Percentiles rank a stretch among this genome's conserved stretches.
Conservation (phyloP, 2,888 invertebrate genomes). For the Apomyelois bistriatella region DNA sequence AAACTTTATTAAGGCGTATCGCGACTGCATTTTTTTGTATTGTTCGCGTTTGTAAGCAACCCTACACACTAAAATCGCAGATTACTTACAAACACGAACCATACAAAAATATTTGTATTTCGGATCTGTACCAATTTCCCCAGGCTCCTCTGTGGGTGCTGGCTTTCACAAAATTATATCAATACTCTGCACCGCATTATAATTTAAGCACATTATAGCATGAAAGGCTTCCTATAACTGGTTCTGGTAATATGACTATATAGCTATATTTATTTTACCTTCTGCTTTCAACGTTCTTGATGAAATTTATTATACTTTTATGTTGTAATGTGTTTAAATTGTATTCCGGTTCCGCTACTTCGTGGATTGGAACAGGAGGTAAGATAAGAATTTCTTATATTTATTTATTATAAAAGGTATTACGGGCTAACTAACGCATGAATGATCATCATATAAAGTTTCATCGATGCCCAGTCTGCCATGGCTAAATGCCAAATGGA, state of each 20-base stretch:
- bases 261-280: conserved; percentile 3
- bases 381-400: conserved; percentile 28
- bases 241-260: not conserved
- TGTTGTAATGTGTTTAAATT: conserved; percentile 54
- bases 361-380: conserved; percentile 62
- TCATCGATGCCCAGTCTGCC: too few relatives aligned
- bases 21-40: too few relatives aligned
- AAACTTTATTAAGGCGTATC: too few relatives aligned
- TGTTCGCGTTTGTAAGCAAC: too few relatives aligned
- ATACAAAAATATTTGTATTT: too few relatives aligned
- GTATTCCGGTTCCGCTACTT: conserved; percentile 39
- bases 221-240: conserved; percentile 18
- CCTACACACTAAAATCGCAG: too few relatives aligned
- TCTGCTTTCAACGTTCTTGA: conserved; percentile 9
- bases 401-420: conserved; percentile 12
- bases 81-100: too few relatives aligned
- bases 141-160: too few relatives aligned
- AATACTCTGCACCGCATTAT: conserved; percentile 19
- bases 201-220: conserved; percentile 52
- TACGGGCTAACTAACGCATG: not conserved
- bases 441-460: too few relatives aligned
- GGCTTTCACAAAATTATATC: not conserved
- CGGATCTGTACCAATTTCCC: too few relatives aligned
- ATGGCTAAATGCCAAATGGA: too few relatives aligned
- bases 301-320: conserved; percentile 27